Evolutionary conservation across 2,797 vertebrate genomes (phyloP).

Genomic region (Dermochelys coriacea): DNA sequence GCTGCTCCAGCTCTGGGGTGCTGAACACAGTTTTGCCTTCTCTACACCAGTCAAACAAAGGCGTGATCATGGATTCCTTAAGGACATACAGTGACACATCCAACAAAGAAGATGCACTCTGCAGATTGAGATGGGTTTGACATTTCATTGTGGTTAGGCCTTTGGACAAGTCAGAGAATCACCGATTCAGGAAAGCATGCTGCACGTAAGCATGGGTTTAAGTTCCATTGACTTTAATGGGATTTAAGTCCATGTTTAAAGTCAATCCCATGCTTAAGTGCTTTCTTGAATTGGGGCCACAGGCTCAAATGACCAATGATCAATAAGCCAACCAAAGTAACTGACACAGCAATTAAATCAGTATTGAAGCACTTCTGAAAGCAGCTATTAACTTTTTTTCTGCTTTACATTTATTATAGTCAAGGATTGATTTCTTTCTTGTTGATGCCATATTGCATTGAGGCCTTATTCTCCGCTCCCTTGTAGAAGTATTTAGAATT

Average conservation of each 20-base stretch:
- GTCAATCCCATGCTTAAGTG: background rate
- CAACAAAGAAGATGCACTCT: background rate
- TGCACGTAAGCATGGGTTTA: background rate
- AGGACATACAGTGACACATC: background rate
- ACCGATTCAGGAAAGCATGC: background rate
- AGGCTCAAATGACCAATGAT: too few species aligned
- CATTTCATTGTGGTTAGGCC: accelerated
- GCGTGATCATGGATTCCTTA: background rate
- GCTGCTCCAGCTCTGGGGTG: background rate
- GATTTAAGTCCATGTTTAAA: background rate
- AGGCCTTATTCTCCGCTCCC: background rate
- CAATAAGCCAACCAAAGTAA: background rate
- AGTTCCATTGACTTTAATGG: background rate
- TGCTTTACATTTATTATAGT: background rate
- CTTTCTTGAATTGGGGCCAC: background rate
- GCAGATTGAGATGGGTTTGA: background rate
- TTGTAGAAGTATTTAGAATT: background rate
- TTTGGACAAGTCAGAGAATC: background rate
- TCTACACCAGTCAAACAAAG: accelerated
- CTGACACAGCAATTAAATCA: background rate
- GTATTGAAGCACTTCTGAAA: background rate
- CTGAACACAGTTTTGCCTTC: background rate
- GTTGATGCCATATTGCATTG: background rate
- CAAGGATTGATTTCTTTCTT: background rate
- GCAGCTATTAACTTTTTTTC: background rate